phyloP scores from a whole-genome alignment of 2,797 vertebrate genomes.

The Enteromius mattozi region DNA sequence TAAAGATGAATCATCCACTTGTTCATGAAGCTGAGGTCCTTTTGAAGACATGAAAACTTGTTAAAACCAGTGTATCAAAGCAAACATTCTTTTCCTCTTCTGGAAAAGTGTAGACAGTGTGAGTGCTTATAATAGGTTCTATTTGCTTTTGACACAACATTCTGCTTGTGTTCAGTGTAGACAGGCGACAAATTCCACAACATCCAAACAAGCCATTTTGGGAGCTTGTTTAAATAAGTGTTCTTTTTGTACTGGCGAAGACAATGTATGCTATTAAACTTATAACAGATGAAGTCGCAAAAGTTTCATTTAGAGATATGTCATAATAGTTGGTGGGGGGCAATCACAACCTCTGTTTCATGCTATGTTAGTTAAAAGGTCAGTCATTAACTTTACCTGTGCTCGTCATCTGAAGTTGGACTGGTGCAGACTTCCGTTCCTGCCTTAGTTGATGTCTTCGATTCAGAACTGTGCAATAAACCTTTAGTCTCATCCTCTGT shows the following conservation, averaged over 20 bases:
- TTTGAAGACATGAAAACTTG: neutral
- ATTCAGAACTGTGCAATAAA: constrained; percentile 69
- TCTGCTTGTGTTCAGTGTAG: neutral
- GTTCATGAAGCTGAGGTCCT: neutral
- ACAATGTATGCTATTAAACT: neutral
- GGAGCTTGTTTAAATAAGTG: neutral
- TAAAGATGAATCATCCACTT: neutral
- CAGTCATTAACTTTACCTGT: constrained; percentile 62
- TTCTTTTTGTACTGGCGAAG: neutral
- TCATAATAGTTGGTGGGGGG: neutral
- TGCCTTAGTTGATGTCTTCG: constrained; percentile 43
- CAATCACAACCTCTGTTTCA: neutral
- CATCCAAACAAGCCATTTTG: neutral
- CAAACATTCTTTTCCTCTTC: neutral
- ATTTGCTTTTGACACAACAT: neutral
- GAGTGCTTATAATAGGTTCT: neutral
- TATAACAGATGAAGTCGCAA: neutral
- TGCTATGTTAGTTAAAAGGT: neutral
- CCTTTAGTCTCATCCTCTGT: constrained; percentile 73
- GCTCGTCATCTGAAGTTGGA: constrained; percentile 53
- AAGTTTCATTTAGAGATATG: neutral
- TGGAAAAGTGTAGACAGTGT: neutral
- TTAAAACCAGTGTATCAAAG: neutral
- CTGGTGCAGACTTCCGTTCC: constrained; percentile 46
- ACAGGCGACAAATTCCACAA: neutral